Evolutionary conservation across 2,113 vertebrate genomes (phyloP), one percentile per base, ranked within the genome.

Genomic region (Romanogobio albipinnatus): DNA sequence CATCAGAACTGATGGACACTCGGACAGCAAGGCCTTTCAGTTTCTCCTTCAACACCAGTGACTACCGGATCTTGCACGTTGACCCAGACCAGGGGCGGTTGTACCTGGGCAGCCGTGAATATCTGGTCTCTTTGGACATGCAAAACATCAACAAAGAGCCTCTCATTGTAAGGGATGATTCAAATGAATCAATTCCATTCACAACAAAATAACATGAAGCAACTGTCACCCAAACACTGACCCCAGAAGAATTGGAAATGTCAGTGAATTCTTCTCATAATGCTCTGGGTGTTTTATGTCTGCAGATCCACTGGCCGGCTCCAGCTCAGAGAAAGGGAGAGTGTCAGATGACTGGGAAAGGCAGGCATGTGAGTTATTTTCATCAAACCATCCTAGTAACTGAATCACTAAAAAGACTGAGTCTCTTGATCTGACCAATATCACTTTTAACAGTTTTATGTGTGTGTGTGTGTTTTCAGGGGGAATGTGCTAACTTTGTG

Each of bases 111-210:
- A 94, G 93, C 87, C 93, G 95, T 8, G 96, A 96, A 92, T 96
- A 96, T 91, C 91, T 96, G 83, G 93, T 96, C 87, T 94, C 96
- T 43, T 90, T 96, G 84, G 95, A 96, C 90, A 95, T 96, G 90
- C 95, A 96, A 76, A 96, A 96, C 24, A 92, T 96, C 92, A 96
- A 96, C 93, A 95, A 95, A 84, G 95, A 96, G 90, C 96, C 96
- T 0, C 95, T 96, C 53, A 96, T 96, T 83, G 96, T 96, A 92
- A 82, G 95, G 83, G 85, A 19, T 77, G 15, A 68, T 53, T 81
- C 61, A 68, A 15, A 47, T 36, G 0, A 56, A 17, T 36, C 49
- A 36, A 33, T 58, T 77, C 51, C 49, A 56, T 43, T 76, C 49
- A 33, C 74, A 43, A 3, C 9, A 43, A 70, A 43, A 70, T 43